Evolutionary conservation across 2,797 vertebrate species (phyloP).

Genomic region (Alectoris magna): DNA sequence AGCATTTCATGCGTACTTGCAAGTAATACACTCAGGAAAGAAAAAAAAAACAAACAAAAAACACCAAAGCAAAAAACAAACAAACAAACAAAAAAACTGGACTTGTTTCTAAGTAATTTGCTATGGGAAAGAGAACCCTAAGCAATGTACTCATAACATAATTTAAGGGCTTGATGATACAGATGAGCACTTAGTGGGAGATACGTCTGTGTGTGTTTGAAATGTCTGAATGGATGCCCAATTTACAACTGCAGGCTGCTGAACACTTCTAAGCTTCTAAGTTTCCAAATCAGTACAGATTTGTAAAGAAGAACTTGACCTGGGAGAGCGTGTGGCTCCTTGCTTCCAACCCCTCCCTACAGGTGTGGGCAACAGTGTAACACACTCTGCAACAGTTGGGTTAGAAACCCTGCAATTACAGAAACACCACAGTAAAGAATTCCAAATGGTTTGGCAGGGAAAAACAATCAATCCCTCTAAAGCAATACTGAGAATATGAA

Average conservation of each 20-base stretch:
- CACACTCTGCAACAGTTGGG: not conserved
- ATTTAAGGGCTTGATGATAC: conserved; percentile 41
- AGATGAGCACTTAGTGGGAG: conserved; percentile 26
- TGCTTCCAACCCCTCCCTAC: not conserved
- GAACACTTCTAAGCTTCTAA: conserved; percentile 5
- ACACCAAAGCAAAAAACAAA: too few relatives aligned
- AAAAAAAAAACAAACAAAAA: too few relatives aligned
- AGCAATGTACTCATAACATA: conserved; percentile 5
- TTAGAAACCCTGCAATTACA: not conserved
- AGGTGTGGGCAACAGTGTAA: not conserved
- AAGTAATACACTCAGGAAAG: not conserved
- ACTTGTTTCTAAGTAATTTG: conserved; percentile 37
- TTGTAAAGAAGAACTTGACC: not conserved
- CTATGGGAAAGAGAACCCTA: not conserved
- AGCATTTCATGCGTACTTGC: not conserved
- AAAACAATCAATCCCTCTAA: not conserved
- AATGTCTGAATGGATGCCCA: not conserved
- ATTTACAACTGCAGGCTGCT: not conserved
- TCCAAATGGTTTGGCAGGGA: not conserved
- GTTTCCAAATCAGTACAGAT: not conserved
- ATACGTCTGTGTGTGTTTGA: not conserved
- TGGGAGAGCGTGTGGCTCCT: rapidly evolving
- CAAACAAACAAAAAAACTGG: not conserved
- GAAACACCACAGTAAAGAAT: not conserved
- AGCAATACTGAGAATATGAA: not conserved